Percentiles rank a stretch among this genome's conserved stretches.
These are phyloP conservation scores for Noctua janthe DNA, from an alignment of 2,888 invertebrate genomes.

Conservation along the genomic window DNA sequence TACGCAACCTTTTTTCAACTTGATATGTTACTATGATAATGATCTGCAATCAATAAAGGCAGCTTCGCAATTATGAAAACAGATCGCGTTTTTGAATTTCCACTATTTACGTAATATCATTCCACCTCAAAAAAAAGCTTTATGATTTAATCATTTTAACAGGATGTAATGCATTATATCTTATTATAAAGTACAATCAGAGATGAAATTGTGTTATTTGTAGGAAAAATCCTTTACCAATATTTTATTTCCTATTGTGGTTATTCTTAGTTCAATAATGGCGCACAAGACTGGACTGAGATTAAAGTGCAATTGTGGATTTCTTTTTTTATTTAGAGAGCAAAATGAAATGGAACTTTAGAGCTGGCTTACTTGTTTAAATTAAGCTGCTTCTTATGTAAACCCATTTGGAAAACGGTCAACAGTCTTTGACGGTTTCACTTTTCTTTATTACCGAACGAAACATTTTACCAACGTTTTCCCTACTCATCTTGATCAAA, in stretches of 20 bases:
- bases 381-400: background rate
- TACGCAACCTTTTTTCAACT: background rate
- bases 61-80: background rate
- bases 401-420: background rate
- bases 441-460: background rate
- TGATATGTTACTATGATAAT: background rate
- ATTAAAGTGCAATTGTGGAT: background rate
- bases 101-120: background rate
- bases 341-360: background rate
- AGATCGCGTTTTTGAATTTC: background rate
- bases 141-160: background rate
- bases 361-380: background rate
- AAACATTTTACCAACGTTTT: background rate
- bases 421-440: background rate
- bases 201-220: slow-evolving; percentile 4
- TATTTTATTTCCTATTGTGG: background rate
- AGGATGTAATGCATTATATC: background rate
- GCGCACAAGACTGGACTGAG: background rate
- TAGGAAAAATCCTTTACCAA: slow-evolving; percentile 2
- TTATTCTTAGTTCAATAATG: background rate
- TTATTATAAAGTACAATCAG: background rate
- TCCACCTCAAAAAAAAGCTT: background rate
- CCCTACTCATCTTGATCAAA: background rate
- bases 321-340: background rate
- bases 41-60: background rate